Conservation (phyloP, 92 coral and sea anemone species). For the Epizoanthus illoricatus region DNA sequence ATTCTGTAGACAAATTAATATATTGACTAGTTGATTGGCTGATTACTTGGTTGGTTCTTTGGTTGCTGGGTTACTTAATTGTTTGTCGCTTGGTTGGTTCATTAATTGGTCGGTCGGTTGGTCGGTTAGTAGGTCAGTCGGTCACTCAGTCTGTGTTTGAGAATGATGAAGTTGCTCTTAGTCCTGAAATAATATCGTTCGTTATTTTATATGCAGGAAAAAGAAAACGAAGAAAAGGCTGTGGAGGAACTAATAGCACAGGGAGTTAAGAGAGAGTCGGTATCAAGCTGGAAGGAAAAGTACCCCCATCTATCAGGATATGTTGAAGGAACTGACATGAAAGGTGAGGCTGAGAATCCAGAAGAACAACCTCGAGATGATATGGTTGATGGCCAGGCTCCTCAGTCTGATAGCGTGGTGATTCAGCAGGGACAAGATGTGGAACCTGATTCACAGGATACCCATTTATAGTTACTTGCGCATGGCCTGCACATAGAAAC, state of each 20-base stretch:
- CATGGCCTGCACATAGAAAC: background rate
- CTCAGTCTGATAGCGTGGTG: conserved; percentile 1
- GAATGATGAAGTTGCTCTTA: too few relatives aligned
- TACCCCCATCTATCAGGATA: conserved; percentile 54
- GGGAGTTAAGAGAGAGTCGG: conserved; percentile 64
- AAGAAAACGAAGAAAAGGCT: conserved; percentile 66
- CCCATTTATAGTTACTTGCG: conserved; percentile 3
- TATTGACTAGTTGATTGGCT: too few relatives aligned
- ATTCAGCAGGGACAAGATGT: background rate
- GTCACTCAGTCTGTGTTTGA: too few relatives aligned
- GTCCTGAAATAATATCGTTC: background rate
- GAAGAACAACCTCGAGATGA: conserved; percentile 4
- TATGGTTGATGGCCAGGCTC: conserved; percentile 7
- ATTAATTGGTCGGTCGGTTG: too few relatives aligned
- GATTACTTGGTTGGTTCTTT: too few relatives aligned
- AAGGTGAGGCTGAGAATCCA: background rate
- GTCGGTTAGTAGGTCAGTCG: too few relatives aligned
- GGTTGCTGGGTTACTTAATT: too few relatives aligned
- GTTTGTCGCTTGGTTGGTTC: too few relatives aligned
- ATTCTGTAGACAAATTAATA: too few relatives aligned
- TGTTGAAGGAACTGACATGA: background rate
- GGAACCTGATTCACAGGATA: background rate
- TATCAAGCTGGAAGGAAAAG: conserved; percentile 73
- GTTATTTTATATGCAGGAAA: conserved; percentile 57
- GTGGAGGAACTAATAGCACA: conserved; percentile 77